A percentile compares a stretch with the other conserved stretches of the same genome.
These are phyloP conservation scores for Drosophila ficusphila DNA, from an alignment of 1,140 invertebrate genomes.

Conservation along the genomic window DNA sequence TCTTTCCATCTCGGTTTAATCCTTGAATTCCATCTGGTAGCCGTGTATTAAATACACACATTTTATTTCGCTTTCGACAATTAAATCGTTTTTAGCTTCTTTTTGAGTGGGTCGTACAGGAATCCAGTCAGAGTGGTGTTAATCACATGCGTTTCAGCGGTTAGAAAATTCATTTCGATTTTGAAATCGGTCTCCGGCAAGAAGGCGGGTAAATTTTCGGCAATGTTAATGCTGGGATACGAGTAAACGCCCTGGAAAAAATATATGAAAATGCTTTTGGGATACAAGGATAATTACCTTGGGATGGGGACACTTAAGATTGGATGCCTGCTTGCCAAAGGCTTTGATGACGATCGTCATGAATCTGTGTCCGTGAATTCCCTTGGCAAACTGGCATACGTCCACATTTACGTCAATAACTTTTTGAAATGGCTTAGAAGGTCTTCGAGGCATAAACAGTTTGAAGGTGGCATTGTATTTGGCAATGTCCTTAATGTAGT, in stretches of 20 bases:
- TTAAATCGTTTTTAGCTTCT: neutral
- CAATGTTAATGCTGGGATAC: slow-evolving; percentile 43
- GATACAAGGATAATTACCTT: slow-evolving; percentile 5
- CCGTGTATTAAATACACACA: neutral
- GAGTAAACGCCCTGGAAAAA: slow-evolving; percentile 35
- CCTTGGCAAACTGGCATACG: slow-evolving; percentile 34
- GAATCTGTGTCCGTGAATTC: slow-evolving; percentile 20
- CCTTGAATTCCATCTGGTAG: neutral
- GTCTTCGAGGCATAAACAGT: slow-evolving; percentile 6
- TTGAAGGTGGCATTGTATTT: slow-evolving; percentile 38
- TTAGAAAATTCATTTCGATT: slow-evolving; percentile 43
- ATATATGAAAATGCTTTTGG: neutral
- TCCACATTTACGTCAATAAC: slow-evolving; percentile 41
- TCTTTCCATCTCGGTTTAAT: slow-evolving; percentile 5
- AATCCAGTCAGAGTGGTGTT: slow-evolving; percentile 22
- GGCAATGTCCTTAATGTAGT: neutral
- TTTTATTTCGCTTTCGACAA: slow-evolving; percentile 8
- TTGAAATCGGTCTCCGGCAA: slow-evolving; percentile 43
- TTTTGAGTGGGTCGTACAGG: slow-evolving; percentile 14
- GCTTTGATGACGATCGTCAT: slow-evolving; percentile 19
- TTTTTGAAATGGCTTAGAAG: slow-evolving; percentile 18
- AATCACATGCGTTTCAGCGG: neutral
- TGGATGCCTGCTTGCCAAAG: slow-evolving; percentile 9
- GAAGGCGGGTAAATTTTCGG: slow-evolving; percentile 34
- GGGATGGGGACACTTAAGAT: slow-evolving; percentile 37